Percentiles rank a stretch among this genome's conserved stretches.
phyloP scores from a whole-genome alignment of 2,888 invertebrate species.

The Ennomos erosarius region DNA sequence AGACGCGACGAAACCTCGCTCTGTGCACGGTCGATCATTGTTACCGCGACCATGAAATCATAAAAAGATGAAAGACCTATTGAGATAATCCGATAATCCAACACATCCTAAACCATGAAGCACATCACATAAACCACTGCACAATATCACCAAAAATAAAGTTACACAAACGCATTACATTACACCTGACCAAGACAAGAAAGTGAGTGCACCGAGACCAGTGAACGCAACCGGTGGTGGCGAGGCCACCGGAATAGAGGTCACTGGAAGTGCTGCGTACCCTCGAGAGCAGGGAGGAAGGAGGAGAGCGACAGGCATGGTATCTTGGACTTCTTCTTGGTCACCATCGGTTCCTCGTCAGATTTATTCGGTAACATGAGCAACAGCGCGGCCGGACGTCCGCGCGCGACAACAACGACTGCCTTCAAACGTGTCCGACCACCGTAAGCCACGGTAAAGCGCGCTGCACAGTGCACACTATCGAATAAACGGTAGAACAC shows the following conservation, averaged over 20 bases:
- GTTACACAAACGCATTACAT: slow-evolving; percentile 68
- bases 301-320: slow-evolving; percentile 79
- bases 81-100: slow-evolving; percentile 5
- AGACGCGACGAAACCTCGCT: slow-evolving; percentile 27
- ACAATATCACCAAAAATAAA: slow-evolving; percentile 58
- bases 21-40: slow-evolving; percentile 14
- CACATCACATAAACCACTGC: slow-evolving; percentile 48
- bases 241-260: slow-evolving; percentile 76
- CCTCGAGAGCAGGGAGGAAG: slow-evolving; percentile 80
- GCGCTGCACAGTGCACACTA: slow-evolving; percentile 65
- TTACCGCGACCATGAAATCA: slow-evolving; percentile 37
- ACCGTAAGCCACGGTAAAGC: slow-evolving; percentile 68
- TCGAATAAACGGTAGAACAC: slow-evolving; percentile 44
- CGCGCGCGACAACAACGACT: slow-evolving; percentile 75
- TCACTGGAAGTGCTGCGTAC: slow-evolving; percentile 68
- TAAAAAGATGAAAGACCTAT: slow-evolving; percentile 24
- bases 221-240: slow-evolving; percentile 77
- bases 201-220: slow-evolving; percentile 79
- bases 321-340: slow-evolving; percentile 82
- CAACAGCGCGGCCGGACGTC: slow-evolving; percentile 66
- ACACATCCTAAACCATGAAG: slow-evolving; percentile 20
- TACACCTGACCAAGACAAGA: slow-evolving; percentile 82
- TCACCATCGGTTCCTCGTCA: slow-evolving; percentile 77
- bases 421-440: slow-evolving; percentile 71
- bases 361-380: slow-evolving; percentile 76